Evolutionary conservation across 2,888 invertebrate genomes (phyloP).

Genomic region (Pachydiplax longipennis): DNA sequence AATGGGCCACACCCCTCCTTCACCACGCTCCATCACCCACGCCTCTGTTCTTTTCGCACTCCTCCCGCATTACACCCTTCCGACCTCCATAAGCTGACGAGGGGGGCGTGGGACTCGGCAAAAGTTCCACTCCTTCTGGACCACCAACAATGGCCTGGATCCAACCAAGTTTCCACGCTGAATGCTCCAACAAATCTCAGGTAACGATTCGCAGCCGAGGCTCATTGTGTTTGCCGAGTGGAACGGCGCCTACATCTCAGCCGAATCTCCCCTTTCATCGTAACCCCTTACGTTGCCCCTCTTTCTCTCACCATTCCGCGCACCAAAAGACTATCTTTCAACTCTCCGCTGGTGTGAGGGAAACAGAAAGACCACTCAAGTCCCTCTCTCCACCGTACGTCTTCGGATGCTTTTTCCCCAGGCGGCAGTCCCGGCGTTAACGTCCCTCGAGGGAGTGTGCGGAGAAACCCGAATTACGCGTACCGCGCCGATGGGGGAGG

Average conservation of each 20-base stretch:
- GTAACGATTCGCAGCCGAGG: neutral
- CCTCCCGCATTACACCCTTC: neutral
- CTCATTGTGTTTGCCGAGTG: slow-evolving; percentile 8
- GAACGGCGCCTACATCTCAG: neutral
- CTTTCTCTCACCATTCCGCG: neutral
- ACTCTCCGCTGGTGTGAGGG: neutral
- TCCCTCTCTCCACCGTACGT: neutral
- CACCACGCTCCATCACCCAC: neutral
- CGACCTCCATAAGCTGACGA: neutral
- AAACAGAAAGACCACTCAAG: neutral
- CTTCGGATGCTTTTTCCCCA: neutral
- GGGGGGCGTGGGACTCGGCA: neutral
- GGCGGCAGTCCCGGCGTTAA: neutral
- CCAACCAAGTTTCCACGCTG: slow-evolving; percentile 9
- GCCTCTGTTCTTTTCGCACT: neutral
- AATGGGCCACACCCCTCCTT: neutral
- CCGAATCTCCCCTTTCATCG: neutral
- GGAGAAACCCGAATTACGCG: neutral
- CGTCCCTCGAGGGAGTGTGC: neutral
- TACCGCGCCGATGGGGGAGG: neutral
- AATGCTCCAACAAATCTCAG: slow-evolving; percentile 44
- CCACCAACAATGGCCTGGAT: slow-evolving; percentile 35
- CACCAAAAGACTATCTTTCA: neutral
- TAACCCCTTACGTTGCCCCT: neutral
- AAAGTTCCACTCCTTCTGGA: neutral